Evolutionary conservation across 2,888 invertebrate species (phyloP).

Genomic region (Chymomyza caudatula): DNA sequence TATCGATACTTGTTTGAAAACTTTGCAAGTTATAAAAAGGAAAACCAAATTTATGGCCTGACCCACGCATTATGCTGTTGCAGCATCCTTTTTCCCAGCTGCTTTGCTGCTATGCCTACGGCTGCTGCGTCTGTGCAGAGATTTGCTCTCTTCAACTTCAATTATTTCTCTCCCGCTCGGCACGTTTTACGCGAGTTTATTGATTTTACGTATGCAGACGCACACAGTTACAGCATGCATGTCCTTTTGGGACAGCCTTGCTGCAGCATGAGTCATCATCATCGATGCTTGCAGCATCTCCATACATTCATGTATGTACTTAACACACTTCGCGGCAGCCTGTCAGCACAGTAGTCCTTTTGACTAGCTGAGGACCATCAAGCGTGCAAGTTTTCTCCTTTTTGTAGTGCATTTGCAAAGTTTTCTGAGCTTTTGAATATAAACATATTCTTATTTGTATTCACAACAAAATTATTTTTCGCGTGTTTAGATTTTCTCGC

Average conservation of each 20-base stretch:
- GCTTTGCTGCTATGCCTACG: not conserved
- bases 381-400: not conserved
- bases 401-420: not conserved
- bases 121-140: conserved; percentile 1
- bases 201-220: conserved; percentile 36
- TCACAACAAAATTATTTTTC: conserved; percentile 13
- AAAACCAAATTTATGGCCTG: not conserved
- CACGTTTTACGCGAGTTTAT: conserved; percentile 16
- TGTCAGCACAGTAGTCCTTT: not conserved
- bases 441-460: not conserved
- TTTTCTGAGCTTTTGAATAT: not conserved
- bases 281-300: conserved; percentile 3
- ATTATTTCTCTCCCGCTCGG: not conserved
- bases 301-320: conserved; percentile 3
- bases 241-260: not conserved
- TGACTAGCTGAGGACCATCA: not conserved
- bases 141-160: not conserved
- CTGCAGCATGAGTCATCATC: conserved; percentile 31
- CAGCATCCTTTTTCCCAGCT: conserved; percentile 3
- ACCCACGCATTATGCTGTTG: conserved; percentile 4
- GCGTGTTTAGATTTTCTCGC: conserved; percentile 46
- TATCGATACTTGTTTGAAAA: not conserved
- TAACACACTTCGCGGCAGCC: not conserved
- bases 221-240: conserved; percentile 10
- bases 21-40: not conserved